These are phyloP conservation scores for Hemiprocne comata DNA, from an alignment of 2,113 vertebrate species.

Conservation along the genomic window DNA sequence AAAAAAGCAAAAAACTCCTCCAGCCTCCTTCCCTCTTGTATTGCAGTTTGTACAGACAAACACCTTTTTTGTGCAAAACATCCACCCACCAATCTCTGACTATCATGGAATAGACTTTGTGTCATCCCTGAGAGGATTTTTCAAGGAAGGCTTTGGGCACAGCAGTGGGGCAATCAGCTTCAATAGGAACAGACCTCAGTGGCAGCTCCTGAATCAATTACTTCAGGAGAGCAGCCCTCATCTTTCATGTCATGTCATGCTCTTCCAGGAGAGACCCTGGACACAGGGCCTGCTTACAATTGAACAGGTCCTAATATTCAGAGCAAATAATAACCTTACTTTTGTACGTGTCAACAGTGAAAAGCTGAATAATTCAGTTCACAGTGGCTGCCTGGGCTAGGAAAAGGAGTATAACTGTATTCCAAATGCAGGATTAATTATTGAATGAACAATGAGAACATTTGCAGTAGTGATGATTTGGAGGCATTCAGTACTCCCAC, in stretches of 20 bases:
- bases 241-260: neutral
- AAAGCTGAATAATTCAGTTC: neutral
- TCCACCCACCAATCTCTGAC: too few relatives aligned
- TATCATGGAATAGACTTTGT: neutral
- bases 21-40: neutral
- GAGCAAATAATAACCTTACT: neutral
- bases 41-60: neutral
- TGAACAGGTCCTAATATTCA: neutral
- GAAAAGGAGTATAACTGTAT: neutral
- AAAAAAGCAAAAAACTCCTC: neutral
- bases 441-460: constrained; percentile 36
- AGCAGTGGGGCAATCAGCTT: neutral
- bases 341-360: neutral
- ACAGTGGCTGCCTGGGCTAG: neutral
- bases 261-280: neutral
- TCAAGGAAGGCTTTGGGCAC: neutral
- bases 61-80: neutral
- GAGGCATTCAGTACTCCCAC: neutral
- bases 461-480: neutral
- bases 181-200: neutral
- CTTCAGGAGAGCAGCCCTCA: neutral
- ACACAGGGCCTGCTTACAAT: neutral
- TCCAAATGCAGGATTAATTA: constrained; percentile 14
- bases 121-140: neutral
- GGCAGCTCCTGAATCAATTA: neutral